These are phyloP conservation scores for Cricetomys ansorgei DNA, from an alignment of 2,113 vertebrate species.

Conservation along the genomic window DNA sequence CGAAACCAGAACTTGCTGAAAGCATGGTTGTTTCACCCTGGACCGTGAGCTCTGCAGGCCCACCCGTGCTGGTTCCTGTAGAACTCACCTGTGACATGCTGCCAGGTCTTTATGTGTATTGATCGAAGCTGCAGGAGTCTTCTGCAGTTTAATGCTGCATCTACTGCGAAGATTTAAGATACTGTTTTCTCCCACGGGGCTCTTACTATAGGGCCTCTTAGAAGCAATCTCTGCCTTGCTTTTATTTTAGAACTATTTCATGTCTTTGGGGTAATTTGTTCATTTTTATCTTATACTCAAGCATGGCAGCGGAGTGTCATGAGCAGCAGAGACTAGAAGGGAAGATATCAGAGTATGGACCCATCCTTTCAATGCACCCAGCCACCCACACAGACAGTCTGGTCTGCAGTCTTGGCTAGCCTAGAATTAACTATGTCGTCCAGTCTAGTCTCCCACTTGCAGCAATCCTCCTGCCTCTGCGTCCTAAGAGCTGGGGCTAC, in stretches of 20 bases:
- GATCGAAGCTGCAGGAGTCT: not conserved
- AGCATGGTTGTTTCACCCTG: not conserved
- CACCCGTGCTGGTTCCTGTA: not conserved
- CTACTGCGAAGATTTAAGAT: not conserved
- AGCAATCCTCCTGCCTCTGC: not conserved
- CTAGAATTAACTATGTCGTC: not conserved
- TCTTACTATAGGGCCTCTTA: not conserved
- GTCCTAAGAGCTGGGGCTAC: not conserved
- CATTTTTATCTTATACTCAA: not conserved
- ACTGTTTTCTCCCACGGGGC: not conserved
- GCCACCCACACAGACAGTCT: not conserved
- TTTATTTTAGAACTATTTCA: constrained; percentile 39
- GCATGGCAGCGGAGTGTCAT: not conserved
- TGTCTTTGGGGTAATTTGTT: not conserved
- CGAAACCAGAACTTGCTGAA: not conserved
- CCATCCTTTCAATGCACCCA: not conserved
- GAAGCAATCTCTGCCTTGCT: not conserved
- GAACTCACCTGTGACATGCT: not conserved
- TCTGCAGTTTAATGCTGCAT: not conserved
- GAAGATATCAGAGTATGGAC: not conserved
- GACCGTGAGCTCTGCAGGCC: not conserved
- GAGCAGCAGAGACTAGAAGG: not conserved
- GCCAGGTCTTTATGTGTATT: not conserved
- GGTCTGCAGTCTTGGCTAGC: not conserved
- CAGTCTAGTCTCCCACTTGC: not conserved